These are phyloP conservation scores for Phalacrocorax pelagicus DNA, from an alignment of 2,113 vertebrate genomes.

Conservation along the genomic window DNA sequence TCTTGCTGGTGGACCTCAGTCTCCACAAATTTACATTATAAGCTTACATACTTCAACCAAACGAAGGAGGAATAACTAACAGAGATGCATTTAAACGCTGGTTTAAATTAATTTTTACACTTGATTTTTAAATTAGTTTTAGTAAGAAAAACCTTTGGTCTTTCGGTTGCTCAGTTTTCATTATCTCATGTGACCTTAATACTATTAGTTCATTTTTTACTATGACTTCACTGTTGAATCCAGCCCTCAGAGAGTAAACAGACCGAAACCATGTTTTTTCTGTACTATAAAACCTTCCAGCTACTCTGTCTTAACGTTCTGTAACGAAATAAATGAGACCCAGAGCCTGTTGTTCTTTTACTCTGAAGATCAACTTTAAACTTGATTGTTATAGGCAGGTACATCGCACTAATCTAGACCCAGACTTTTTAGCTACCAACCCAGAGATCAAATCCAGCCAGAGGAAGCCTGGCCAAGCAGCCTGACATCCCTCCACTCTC, in stretches of 20 bases:
- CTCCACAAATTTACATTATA: not conserved
- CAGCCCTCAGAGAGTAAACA: not conserved
- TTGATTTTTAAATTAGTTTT: not conserved
- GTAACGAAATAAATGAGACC: not conserved
- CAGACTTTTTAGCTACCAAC: not conserved
- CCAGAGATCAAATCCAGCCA: not conserved
- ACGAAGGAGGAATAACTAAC: not conserved
- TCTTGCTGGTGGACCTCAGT: not conserved
- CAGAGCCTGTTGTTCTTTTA: not conserved
- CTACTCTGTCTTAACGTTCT: not conserved
- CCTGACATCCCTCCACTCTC: not conserved
- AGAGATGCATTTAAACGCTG: not conserved
- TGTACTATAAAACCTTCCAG: not conserved
- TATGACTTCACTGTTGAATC: not conserved
- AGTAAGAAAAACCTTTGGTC: not conserved
- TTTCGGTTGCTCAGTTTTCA: not conserved
- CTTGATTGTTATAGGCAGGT: not conserved
- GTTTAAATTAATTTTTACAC: not conserved
- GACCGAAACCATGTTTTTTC: not conserved
- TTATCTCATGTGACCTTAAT: not conserved
- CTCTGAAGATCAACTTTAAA: not conserved
- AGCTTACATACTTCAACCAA: not conserved
- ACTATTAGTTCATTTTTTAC: not conserved
- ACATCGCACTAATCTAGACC: not conserved
- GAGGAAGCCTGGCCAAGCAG: not conserved